Evolutionary conservation across 2,113 vertebrate genomes (phyloP).

Genomic region (Dipodomys spectabilis): DNA sequence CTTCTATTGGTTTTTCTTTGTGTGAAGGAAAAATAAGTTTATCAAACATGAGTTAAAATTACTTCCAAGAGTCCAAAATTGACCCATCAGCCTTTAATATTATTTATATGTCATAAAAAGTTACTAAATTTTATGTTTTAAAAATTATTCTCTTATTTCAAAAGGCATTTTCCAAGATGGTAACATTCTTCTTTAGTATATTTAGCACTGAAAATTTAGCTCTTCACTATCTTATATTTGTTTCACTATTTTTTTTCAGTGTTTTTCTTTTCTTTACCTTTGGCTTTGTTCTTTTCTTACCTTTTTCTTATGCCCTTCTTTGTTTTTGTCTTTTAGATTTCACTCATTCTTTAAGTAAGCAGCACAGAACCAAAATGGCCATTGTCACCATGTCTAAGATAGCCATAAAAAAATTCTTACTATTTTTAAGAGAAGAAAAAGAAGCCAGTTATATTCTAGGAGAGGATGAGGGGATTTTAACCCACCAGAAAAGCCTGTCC

Average conservation of each 20-base stretch:
- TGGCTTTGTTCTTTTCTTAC: slow-evolving; percentile 75
- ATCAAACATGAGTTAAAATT: slow-evolving; percentile 40
- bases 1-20: background rate
- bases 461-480: slow-evolving; percentile 73
- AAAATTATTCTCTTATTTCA: slow-evolving; percentile 3
- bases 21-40: slow-evolving; percentile 46
- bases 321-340: slow-evolving; percentile 81
- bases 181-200: slow-evolving; percentile 16
- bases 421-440: slow-evolving; percentile 69
- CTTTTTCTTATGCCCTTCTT: slow-evolving; percentile 62
- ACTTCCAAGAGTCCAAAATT: slow-evolving; percentile 13
- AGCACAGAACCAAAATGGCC: slow-evolving; percentile 50
- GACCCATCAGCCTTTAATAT: background rate
- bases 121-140: slow-evolving; percentile 26
- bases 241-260: slow-evolving; percentile 14
- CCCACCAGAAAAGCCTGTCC: slow-evolving; percentile 81
- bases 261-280: slow-evolving; percentile 77
- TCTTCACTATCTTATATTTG: background rate
- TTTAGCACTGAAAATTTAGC: background rate
- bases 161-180: slow-evolving; percentile 46
- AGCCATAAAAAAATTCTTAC: slow-evolving; percentile 70
- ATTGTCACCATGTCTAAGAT: slow-evolving; percentile 69
- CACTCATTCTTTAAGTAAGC: slow-evolving; percentile 76
- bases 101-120: background rate
- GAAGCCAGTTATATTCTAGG: slow-evolving; percentile 77